These are phyloP conservation scores for Ellobius talpinus DNA, from an alignment of 2,113 vertebrate genomes.

Conservation along the genomic window DNA sequence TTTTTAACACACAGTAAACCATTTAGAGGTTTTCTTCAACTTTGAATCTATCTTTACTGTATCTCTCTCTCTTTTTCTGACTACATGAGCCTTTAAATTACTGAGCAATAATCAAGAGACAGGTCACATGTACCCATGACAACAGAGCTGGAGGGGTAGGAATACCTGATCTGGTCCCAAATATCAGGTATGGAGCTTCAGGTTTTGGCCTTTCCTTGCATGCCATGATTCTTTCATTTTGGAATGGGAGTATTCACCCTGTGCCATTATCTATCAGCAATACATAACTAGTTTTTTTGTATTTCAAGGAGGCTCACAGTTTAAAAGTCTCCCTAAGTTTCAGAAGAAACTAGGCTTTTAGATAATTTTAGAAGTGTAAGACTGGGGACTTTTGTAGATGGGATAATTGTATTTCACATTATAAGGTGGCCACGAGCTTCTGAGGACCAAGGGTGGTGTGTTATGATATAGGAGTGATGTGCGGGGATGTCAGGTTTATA, in stretches of 20 bases:
- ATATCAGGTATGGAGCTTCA: neutral
- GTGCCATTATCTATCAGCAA: neutral
- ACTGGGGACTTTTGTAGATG: too few relatives aligned
- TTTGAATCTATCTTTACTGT: too few relatives aligned
- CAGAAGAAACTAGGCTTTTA: neutral
- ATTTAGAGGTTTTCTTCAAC: too few relatives aligned
- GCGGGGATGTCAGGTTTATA: neutral
- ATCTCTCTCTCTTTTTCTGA: too few relatives aligned
- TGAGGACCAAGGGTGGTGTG: neutral
- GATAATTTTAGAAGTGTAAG: neutral
- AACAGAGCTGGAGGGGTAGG: neutral
- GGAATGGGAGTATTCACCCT: neutral
- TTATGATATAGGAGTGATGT: neutral
- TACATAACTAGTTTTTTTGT: too few relatives aligned
- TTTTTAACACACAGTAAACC: too few relatives aligned
- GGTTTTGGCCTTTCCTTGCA: neutral
- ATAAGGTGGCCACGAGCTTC: neutral
- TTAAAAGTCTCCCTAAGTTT: neutral
- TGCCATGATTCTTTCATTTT: neutral
- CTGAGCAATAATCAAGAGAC: neutral
- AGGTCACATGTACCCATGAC: neutral
- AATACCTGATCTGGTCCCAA: neutral
- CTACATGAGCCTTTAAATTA: too few relatives aligned
- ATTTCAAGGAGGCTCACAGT: neutral
- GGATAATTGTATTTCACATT: neutral